Evolutionary conservation across 2,113 vertebrate genomes (phyloP), one percentile per base, ranked within the genome.

Genomic region (Ranitomeya imitator): DNA sequence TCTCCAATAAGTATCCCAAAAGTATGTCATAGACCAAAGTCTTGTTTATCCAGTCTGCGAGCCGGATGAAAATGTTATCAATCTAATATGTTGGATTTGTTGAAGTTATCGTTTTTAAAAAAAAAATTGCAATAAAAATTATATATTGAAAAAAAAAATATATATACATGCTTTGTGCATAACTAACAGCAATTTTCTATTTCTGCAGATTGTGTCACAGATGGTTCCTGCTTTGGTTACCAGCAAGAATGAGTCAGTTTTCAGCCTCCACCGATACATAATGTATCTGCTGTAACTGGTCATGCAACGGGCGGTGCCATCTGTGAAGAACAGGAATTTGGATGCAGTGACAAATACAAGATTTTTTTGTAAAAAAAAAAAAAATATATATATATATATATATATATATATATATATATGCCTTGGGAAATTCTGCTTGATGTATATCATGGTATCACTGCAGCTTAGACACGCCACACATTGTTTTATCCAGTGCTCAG

Each of bases 311-410:
- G 59, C 16, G 51, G 79, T 8, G 79, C 31, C 79, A 59, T 60
- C 10, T 82, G 57, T 45, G 26, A 82, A 45, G 45, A 18, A 6
- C 26, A 82, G 31, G 59, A 82, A n/a, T 82, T 51, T 63, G 52
- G 37, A 83, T 52, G 59, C 16, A 14, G 57, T 52, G 45, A 67
- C 31, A 19, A 31, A 31, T 31, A 31, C 26, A 31, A 31, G 26
- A 31, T 31, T 31, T 31, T 79, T 63, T 60, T 52, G 59, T 83
- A 26, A 63, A 67, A 67, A 83, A 59, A 82, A 82, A 82, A 37
- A 18, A 31, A 63, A 10, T 18, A 19, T 14, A 19, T 1, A 31
- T 31, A 31, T 31, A n/a, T n/a, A n/a, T n/a, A n/a, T n/a, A n/a
- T n/a, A n/a, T 31, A 31, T 31, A 31, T 31, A 31, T 31, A 31